phyloP scores from a whole-genome alignment of 2,797 vertebrate species.

The Diplodus sargus region DNA sequence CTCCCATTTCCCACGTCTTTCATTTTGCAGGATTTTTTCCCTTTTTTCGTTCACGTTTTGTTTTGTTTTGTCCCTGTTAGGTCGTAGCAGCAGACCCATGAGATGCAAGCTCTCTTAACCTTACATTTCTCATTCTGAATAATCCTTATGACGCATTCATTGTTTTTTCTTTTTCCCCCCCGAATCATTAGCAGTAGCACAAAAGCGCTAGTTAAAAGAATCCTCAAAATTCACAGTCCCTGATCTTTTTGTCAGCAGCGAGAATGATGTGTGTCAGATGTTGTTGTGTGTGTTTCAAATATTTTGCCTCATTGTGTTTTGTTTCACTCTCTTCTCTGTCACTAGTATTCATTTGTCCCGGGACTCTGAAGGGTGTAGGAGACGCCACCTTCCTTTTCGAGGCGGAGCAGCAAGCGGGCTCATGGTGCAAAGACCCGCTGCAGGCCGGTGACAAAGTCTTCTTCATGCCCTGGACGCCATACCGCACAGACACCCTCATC shows the following conservation, averaged over 20 bases:
- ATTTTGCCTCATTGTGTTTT: conserved; percentile 51
- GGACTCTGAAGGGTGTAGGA: conserved; percentile 95
- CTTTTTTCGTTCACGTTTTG: conserved; percentile 57
- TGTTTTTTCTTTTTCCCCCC: conserved; percentile 46
- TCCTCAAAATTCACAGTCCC: conserved; percentile 73
- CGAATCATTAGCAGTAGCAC: conserved; percentile 59
- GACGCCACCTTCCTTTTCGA: conserved; percentile 94
- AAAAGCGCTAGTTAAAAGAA: conserved; percentile 67
- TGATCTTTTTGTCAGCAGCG: conserved; percentile 73
- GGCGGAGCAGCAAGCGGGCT: conserved; percentile 98
- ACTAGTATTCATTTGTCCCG: conserved; percentile 99
- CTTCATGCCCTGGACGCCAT: conserved; percentile 99
- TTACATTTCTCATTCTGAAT: conserved; percentile 65
- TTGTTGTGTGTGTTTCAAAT: conserved; percentile 14
- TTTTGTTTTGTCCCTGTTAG: conserved; percentile 78
- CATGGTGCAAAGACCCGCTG: conserved; percentile 99
- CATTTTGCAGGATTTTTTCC: conserved; percentile 81
- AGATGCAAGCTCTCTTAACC: conserved; percentile 78
- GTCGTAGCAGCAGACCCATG: conserved; percentile 80
- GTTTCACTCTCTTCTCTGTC: conserved; percentile 84
- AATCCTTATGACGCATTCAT: conserved; percentile 58
- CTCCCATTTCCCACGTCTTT: conserved; percentile 73
- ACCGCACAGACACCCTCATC: conserved; percentile 96
- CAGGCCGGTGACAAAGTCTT: conserved; percentile 99
- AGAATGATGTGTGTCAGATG: conserved; percentile 62